phyloP scores from a whole-genome alignment of 2,797 vertebrate species.

The Tauraco hartlaubi region DNA sequence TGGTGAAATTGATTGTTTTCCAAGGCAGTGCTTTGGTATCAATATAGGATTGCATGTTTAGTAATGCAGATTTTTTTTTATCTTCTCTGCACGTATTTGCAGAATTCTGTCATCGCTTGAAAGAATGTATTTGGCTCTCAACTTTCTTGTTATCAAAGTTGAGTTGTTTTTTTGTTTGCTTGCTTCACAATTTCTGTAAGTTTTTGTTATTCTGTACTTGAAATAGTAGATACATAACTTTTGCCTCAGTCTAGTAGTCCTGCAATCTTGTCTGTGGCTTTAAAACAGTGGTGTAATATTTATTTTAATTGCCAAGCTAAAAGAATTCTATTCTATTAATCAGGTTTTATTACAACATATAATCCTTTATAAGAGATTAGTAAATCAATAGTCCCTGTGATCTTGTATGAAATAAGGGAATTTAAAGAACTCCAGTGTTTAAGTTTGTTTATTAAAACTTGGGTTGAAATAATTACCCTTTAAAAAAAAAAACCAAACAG shows the following conservation, averaged over 20 bases:
- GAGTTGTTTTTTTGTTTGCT: not conserved
- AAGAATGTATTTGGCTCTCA: not conserved
- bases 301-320: not conserved
- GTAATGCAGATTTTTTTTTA: not conserved
- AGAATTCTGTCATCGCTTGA: not conserved
- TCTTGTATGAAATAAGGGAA: constrained; percentile 54
- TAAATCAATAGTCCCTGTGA: constrained; percentile 55
- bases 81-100: not conserved
- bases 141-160: not conserved
- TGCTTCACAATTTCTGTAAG: not conserved
- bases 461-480: constrained; percentile 43
- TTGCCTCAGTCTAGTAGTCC: not conserved
- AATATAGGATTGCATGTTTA: not conserved
- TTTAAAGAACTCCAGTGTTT: constrained; percentile 68
- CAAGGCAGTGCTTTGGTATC: not conserved
- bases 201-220: not conserved
- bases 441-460: constrained; percentile 70
- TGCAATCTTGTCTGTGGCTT: not conserved
- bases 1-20: not conserved
- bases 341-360: constrained; percentile 11
- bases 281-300: not conserved
- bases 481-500: not conserved
- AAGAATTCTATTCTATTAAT: constrained; percentile 21
- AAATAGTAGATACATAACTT: not conserved
- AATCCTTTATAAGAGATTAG: constrained; percentile 43